A percentile compares a stretch with the other conserved stretches of the same genome.
phyloP scores from a whole-genome alignment of 2,888 invertebrate species.

The Caenorhabditis sulstoni region DNA sequence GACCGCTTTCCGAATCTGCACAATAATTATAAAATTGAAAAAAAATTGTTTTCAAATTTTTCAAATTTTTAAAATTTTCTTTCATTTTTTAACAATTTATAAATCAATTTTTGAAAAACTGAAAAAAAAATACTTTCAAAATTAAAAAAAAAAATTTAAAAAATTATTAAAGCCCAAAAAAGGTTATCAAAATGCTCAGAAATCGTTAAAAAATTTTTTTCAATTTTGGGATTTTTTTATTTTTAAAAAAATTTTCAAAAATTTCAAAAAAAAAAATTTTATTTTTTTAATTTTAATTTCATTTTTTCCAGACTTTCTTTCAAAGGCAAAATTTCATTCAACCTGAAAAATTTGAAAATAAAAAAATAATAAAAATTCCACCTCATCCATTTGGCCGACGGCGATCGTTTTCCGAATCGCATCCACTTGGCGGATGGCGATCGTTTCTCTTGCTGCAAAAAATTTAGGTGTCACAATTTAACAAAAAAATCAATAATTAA shows the following conservation, averaged over 20 bases:
- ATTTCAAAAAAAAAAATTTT: too few species aligned
- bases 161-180: neutral
- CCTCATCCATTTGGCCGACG: conserved; percentile 79
- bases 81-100: neutral
- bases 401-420: conserved; percentile 78
- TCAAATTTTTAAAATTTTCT: neutral
- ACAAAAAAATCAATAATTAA: too few species aligned
- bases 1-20: conserved; percentile 76
- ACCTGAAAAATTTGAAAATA: conserved; percentile 2
- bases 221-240: too few species aligned
- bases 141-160: too few species aligned
- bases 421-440: conserved; percentile 78
- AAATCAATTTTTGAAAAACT: neutral
- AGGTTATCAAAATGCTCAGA: neutral
- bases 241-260: too few species aligned
- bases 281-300: too few species aligned
- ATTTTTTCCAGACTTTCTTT: too few species aligned
- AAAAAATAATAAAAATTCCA: conserved; percentile 21
- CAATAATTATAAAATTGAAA: neutral
- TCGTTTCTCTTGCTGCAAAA: conserved; percentile 61
- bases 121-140: too few species aligned
- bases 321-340: neutral
- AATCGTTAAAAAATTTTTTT: too few species aligned
- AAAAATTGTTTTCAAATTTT: neutral
- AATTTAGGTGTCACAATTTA: too few species aligned